These are phyloP conservation scores for Scaptomyza caliginosa DNA, from an alignment of 2,888 invertebrate genomes.

Conservation along the genomic window DNA sequence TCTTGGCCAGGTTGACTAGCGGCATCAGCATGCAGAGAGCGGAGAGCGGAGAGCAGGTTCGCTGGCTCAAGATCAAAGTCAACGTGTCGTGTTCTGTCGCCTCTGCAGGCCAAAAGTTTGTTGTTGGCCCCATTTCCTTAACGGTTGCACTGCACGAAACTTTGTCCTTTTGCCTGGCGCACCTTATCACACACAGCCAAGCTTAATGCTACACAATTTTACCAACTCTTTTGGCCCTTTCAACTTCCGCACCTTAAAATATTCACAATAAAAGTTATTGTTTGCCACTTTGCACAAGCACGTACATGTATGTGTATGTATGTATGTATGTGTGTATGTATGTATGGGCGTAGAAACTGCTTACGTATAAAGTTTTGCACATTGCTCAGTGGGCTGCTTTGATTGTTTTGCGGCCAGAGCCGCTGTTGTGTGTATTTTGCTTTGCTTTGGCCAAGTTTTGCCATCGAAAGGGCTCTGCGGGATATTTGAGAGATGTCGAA, in stretches of 20 bases:
- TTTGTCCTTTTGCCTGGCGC: conserved; percentile 63
- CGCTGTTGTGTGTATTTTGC: conserved; percentile 2
- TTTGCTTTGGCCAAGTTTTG: conserved; percentile 32
- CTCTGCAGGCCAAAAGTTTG: conserved; percentile 57
- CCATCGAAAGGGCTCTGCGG: conserved; percentile 36
- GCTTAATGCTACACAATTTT: conserved; percentile 1
- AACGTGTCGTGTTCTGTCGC: conserved; percentile 63
- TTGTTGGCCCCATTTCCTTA: conserved; percentile 53
- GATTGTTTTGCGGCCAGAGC: conserved; percentile 69
- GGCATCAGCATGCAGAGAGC: too few species aligned
- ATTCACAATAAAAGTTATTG: conserved; percentile 77
- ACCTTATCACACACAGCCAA: conserved; percentile 15
- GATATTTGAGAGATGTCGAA: conserved; percentile 35
- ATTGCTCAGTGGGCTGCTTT: conserved; percentile 48
- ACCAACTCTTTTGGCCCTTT: conserved; percentile 24
- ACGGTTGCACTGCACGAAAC: conserved; percentile 58
- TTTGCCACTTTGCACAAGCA: conserved; percentile 50
- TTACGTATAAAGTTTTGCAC: conserved; percentile 26
- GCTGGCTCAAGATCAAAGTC: conserved; percentile 70
- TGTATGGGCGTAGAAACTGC: conserved; percentile 2
- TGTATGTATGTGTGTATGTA: not conserved
- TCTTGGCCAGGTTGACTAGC: conserved; percentile 6
- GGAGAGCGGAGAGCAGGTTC: conserved; percentile 19
- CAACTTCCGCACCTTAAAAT: conserved; percentile 56
- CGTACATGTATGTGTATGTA: conserved; percentile 2